Evolutionary conservation across 92 coral and sea anemone species (phyloP).

Genomic region (Zoanthus solanderi): DNA sequence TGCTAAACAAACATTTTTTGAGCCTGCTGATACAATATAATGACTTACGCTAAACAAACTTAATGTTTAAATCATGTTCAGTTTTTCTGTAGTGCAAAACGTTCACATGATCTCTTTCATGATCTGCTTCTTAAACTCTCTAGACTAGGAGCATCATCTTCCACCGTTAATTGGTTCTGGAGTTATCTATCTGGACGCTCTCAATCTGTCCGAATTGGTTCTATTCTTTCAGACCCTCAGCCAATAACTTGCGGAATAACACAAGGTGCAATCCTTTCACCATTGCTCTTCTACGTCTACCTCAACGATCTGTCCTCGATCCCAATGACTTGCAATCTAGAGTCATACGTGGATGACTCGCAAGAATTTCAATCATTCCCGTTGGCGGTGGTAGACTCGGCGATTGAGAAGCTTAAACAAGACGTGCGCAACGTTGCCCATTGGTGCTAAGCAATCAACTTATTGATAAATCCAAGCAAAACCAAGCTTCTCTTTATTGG

Average conservation of each 20-base stretch:
- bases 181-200: slow-evolving; percentile 28
- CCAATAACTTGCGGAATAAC: background rate
- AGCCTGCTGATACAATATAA: too few species aligned
- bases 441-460: background rate
- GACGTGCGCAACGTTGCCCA: background rate
- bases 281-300: too few species aligned
- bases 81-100: too few species aligned
- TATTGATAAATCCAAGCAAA: slow-evolving; percentile 37
- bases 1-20: too few species aligned
- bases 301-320: too few species aligned
- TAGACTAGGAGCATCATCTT: slow-evolving; percentile 29
- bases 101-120: too few species aligned
- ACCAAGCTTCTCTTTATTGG: slow-evolving; percentile 45
- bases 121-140: slow-evolving; percentile 31
- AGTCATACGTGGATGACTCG: too few species aligned
- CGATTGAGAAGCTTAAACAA: slow-evolving; percentile 39
- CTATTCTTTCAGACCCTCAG: slow-evolving; percentile 5
- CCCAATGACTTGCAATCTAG: too few species aligned
- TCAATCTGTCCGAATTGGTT: slow-evolving; percentile 42
- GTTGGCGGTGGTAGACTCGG: background rate
- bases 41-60: too few species aligned
- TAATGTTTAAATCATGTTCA: too few species aligned
- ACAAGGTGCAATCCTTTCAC: too few species aligned
- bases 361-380: too few species aligned
- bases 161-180: slow-evolving; percentile 40